Evolutionary conservation across 1,140 invertebrate species (phyloP).

Genomic region (Bombyx mandarina): DNA sequence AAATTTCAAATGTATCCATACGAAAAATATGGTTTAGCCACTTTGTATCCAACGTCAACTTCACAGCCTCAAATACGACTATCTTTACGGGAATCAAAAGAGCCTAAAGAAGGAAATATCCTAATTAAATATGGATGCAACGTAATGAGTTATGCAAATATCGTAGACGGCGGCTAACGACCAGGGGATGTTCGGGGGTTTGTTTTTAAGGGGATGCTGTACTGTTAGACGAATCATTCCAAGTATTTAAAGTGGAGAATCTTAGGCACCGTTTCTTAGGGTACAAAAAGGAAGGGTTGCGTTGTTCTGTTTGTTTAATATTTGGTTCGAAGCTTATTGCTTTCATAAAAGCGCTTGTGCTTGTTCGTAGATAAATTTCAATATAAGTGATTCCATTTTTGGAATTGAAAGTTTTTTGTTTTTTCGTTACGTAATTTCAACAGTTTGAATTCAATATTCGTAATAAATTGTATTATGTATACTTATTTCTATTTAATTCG

Average conservation of each 20-base stretch:
- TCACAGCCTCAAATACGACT: constrained; percentile 11
- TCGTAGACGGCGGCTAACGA: constrained; percentile 50
- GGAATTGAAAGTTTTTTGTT: too few relatives aligned
- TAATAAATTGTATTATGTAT: too few relatives aligned
- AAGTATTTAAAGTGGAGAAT: constrained; percentile 22
- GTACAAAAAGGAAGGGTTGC: constrained; percentile 19
- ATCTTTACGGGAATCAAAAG: constrained; percentile 14
- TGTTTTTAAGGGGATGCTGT: constrained; percentile 9
- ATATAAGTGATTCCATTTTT: too few relatives aligned
- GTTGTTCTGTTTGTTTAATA: constrained; percentile 13
- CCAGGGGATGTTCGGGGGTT: constrained; percentile 12
- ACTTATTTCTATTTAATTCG: too few relatives aligned
- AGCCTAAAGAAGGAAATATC: constrained; percentile 49
- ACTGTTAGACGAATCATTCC: constrained; percentile 24
- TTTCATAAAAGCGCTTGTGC: constrained; percentile 1
- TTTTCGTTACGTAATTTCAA: too few relatives aligned
- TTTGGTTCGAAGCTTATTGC: constrained; percentile 3
- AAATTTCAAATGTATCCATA: too few relatives aligned
- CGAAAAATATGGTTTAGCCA: too few relatives aligned
- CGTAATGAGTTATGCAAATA: constrained; percentile 68
- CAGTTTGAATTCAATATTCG: too few relatives aligned
- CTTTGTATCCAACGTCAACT: too few relatives aligned
- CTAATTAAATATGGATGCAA: constrained; percentile 67
- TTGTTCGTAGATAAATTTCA: too few relatives aligned
- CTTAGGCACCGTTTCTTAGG: constrained; percentile 17